Conservation (phyloP, 2,888 invertebrate genomes). For the Hipparchia sbordonii region DNA sequence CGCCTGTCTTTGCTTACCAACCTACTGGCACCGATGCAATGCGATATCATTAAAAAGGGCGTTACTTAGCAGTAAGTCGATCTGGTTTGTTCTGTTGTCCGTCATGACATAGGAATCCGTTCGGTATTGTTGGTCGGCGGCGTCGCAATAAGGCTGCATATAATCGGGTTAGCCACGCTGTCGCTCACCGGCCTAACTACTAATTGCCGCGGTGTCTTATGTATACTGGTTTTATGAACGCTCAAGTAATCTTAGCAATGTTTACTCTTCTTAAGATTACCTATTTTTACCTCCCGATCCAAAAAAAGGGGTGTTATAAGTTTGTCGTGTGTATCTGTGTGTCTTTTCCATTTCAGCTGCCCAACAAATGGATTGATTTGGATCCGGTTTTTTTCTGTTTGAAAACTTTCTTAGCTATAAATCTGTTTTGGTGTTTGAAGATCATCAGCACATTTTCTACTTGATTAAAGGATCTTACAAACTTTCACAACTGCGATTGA, state of each 20-base stretch:
- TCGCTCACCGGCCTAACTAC: conserved; percentile 73
- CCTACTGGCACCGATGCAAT: conserved; percentile 11
- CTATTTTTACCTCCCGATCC: too few species aligned
- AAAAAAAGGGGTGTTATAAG: too few species aligned
- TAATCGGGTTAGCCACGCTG: conserved; percentile 77
- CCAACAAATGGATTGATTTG: too few species aligned
- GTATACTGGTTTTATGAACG: conserved; percentile 53
- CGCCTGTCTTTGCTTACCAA: not conserved
- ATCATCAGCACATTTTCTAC: too few species aligned
- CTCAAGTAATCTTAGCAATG: conserved; percentile 21
- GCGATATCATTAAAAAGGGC: conserved; percentile 47
- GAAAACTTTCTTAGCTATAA: too few species aligned
- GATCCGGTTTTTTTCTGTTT: too few species aligned
- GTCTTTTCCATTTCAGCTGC: too few species aligned
- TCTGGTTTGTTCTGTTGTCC: conserved; percentile 58
- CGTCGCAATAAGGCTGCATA: conserved; percentile 67
- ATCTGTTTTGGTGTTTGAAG: too few species aligned
- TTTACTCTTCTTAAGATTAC: conserved; percentile 8
- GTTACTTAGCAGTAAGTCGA: conserved; percentile 55
- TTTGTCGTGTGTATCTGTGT: too few species aligned
- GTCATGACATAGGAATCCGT: conserved; percentile 68
- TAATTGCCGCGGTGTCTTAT: conserved; percentile 74
- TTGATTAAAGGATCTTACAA: too few species aligned
- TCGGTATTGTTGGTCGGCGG: conserved; percentile 61
- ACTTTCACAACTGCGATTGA: too few species aligned